Base-by-base conservation (phyloP, 1,140 invertebrate species). In the Coenobita brevimanus region DNA sequence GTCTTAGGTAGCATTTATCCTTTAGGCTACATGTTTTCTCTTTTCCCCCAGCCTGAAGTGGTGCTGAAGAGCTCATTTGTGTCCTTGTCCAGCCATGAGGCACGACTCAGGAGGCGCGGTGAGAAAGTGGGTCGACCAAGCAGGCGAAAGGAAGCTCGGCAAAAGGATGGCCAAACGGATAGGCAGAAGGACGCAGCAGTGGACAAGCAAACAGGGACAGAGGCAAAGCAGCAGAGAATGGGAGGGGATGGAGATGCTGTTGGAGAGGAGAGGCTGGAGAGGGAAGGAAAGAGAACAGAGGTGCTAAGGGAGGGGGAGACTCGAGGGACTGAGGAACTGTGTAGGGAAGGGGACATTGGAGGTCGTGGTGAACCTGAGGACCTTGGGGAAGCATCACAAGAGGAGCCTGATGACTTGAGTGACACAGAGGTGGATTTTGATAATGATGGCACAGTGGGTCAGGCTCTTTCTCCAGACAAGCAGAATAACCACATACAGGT, bases 11-110 rank as follows among this genome's bases (percentile, higher is more conserved):
- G n/a, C n/a, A n/a, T n/a, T n/a, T n/a, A n/a, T n/a, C 24, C 46
- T 87, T 30, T 80, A 87, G 36, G 60, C 80, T 54, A 76, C 80
- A 87, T 87, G 75, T 76, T 87, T 87, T 87, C 50, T 46, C 30
- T 27, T 36, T 13, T 36, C 10, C 36, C 57, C 1, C 85, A 87
- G 85, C 85, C 75, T 41, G 85, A 87, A 3, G 46, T 87, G 24
- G 13, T 87, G 41, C 38, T 87, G 76, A 87, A 87, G 76, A 87
- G 85, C 50, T 87, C 85, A 8, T 78, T 27, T 33, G 64, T 87
- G 41, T 87, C 85, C 1, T 64, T 87, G 33, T 78, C 67, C 15
- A 87, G 85, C 46, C 85, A 87, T 24, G 85, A 87, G 46, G 85
- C 85, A 57, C 79, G 85, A 73, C 76, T 87, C 3, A 87, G 85